Evolutionary conservation across 2,797 vertebrate species (phyloP).

Genomic region (Arrhamphus sclerolepis): DNA sequence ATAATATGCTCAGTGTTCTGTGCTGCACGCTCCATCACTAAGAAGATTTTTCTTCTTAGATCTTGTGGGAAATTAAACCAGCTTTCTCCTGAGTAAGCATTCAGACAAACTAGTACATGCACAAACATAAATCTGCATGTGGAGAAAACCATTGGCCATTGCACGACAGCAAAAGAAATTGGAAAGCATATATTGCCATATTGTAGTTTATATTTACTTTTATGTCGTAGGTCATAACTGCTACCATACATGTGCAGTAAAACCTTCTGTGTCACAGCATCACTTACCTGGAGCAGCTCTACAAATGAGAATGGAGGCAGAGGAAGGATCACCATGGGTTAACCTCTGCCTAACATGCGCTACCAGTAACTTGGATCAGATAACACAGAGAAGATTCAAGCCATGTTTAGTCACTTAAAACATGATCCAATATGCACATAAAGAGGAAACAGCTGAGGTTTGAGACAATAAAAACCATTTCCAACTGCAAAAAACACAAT

Average conservation of each 20-base stretch:
- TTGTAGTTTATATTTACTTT: slow-evolving; percentile 17
- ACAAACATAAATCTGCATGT: slow-evolving; percentile 9
- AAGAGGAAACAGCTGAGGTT: too few species aligned
- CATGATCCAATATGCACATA: too few species aligned
- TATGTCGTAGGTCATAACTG: slow-evolving; percentile 11
- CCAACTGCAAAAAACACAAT: too few species aligned
- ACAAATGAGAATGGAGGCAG: too few species aligned
- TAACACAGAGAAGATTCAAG: too few species aligned
- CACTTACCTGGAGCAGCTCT: not conserved
- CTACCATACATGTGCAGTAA: slow-evolving; percentile 5
- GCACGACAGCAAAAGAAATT: not conserved
- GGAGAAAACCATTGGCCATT: slow-evolving; percentile 28
- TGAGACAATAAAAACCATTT: too few species aligned
- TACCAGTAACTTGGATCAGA: too few species aligned
- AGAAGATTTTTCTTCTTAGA: slow-evolving; percentile 71
- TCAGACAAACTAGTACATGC: slow-evolving; percentile 22
- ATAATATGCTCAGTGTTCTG: slow-evolving; percentile 70
- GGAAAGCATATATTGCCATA: slow-evolving; percentile 17
- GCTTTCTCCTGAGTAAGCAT: slow-evolving; percentile 40
- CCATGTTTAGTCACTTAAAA: too few species aligned
- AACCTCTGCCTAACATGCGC: too few species aligned
- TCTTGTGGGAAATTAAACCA: slow-evolving; percentile 77
- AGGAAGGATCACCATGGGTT: too few species aligned
- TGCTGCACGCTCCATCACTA: slow-evolving; percentile 45
- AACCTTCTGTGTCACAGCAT: slow-evolving; percentile 2